Percentiles rank a stretch among this genome's conserved stretches.
Evolutionary conservation across 2,113 vertebrate species (phyloP).

Genomic region (Vulpes ferrilata): DNA sequence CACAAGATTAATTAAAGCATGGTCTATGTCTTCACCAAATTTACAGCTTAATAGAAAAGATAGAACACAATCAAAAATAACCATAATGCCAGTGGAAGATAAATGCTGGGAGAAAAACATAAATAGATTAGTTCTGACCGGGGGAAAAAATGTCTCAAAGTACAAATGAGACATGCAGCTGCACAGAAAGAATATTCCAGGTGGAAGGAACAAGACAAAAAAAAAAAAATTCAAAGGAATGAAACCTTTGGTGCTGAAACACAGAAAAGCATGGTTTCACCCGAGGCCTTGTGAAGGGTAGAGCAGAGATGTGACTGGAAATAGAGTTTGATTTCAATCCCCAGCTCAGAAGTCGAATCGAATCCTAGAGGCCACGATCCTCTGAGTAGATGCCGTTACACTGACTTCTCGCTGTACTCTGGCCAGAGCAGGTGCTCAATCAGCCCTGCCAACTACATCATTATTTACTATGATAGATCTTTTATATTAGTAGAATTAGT

Average conservation of each 20-base stretch:
- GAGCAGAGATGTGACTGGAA: neutral
- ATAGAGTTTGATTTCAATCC: neutral
- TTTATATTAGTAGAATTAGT: conserved; percentile 64
- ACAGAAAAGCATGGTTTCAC: neutral
- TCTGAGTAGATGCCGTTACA: neutral
- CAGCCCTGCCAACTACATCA: neutral
- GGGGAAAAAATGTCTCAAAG: neutral
- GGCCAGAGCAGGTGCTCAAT: neutral
- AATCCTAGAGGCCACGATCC: neutral
- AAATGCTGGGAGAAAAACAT: neutral
- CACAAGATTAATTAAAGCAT: neutral
- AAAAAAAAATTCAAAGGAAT: neutral
- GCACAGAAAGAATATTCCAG: neutral
- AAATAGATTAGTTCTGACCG: neutral
- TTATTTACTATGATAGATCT: conserved; percentile 60
- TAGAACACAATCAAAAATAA: neutral
- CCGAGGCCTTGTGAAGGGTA: neutral
- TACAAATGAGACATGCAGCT: neutral
- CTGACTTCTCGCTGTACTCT: neutral
- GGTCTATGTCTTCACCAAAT: neutral
- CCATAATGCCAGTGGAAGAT: neutral
- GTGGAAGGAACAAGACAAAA: neutral
- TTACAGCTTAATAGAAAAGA: neutral
- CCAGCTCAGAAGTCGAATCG: conserved; percentile 4
- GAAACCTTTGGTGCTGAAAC: neutral